phyloP scores from a whole-genome alignment of 2,888 invertebrate genomes.

The Gymnoscelis rufifasciata region DNA sequence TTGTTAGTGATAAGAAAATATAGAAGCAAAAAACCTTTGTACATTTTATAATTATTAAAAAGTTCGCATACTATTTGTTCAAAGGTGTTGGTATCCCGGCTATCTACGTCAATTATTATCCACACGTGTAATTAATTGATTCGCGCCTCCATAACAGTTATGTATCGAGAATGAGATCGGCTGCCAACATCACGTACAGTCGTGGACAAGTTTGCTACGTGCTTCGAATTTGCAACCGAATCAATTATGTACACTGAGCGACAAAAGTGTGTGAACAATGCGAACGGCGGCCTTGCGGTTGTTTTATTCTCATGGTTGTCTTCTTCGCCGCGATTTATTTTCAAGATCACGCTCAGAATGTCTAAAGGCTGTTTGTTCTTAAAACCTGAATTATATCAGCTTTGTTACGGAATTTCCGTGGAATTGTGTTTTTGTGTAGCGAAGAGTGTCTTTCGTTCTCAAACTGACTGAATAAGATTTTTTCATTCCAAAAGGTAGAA shows the following conservation, averaged over 20 bases:
- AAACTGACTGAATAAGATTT: no score
- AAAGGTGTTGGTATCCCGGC: neutral
- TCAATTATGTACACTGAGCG: slow-evolving; percentile 28
- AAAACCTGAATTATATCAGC: no score
- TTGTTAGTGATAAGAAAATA: no score
- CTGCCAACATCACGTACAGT: slow-evolving; percentile 39
- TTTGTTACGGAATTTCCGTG: no score
- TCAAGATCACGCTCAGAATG: slow-evolving; percentile 12
- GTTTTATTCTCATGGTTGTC: slow-evolving; percentile 20
- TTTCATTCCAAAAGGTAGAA: no score
- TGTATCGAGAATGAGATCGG: slow-evolving; percentile 48
- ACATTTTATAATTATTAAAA: no score
- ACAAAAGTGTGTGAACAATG: slow-evolving; percentile 21
- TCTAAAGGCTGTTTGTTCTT: slow-evolving; percentile 4
- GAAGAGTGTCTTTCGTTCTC: no score
- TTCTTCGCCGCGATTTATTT: slow-evolving; percentile 16
- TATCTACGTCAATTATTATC: slow-evolving; percentile 4
- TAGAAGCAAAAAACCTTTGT: no score
- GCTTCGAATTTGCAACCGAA: slow-evolving; percentile 49
- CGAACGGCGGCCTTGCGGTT: slow-evolving; percentile 16
- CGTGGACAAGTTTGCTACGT: slow-evolving; percentile 56
- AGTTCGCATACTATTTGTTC: no score
- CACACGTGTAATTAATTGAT: slow-evolving; percentile 31
- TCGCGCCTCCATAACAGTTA: slow-evolving; percentile 25
- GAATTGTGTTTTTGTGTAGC: no score